Evolutionary conservation across 2,113 vertebrate species (phyloP).

Genomic region (Ibidorhyncha struthersii): DNA sequence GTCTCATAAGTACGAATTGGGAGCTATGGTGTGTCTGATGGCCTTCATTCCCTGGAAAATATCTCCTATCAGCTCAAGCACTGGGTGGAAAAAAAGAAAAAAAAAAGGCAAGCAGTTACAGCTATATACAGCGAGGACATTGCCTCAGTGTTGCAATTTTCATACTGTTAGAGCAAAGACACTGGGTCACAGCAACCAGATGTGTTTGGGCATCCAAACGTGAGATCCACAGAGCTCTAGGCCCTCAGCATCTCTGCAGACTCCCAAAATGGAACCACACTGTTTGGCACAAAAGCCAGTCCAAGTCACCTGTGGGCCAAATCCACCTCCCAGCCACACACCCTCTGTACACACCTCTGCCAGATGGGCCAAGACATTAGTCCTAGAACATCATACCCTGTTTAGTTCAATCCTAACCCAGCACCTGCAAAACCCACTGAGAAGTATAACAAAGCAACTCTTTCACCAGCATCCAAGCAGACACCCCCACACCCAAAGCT

Average conservation of each 20-base stretch:
- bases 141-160: neutral
- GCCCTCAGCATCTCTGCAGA: neutral
- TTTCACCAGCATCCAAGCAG: neutral
- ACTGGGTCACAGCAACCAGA: neutral
- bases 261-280: neutral
- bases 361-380: neutral
- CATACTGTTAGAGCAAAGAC: neutral
- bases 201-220: neutral
- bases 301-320: neutral
- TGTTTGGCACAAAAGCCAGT: neutral
- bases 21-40: neutral
- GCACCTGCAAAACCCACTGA: neutral
- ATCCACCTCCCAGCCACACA: neutral
- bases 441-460: neutral
- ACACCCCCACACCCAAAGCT: neutral
- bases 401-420: neutral
- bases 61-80: neutral
- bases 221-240: neutral
- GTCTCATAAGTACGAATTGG: neutral
- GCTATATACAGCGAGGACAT: neutral
- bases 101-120: neutral
- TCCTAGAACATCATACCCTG: neutral
- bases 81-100: neutral
- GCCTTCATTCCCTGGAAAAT: neutral
- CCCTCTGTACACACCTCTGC: neutral